Percentiles rank a stretch among this genome's conserved stretches.
These are phyloP conservation scores for Thryonomys swinderianus DNA, from an alignment of 2,113 vertebrate genomes.

Conservation along the genomic window DNA sequence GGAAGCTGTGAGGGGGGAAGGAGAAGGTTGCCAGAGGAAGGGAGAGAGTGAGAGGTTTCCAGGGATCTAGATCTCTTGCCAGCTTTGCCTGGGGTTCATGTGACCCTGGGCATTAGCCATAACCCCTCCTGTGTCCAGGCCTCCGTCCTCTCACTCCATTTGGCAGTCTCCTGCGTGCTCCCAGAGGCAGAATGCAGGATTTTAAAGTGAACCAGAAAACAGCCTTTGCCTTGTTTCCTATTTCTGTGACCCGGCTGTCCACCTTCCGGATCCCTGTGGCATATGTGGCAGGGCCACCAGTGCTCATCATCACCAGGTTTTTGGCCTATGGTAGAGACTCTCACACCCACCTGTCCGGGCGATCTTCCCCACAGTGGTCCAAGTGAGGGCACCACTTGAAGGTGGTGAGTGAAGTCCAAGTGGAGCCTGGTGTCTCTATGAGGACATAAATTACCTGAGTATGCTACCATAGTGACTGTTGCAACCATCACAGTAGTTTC, in stretches of 20 bases:
- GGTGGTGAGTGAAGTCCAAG: no score
- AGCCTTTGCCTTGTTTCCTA: background rate
- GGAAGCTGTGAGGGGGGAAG: background rate
- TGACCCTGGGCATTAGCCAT: background rate
- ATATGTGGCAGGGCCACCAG: background rate
- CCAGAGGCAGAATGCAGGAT: background rate
- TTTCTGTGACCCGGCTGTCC: background rate
- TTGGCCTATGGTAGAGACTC: accelerated
- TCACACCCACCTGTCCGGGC: background rate
- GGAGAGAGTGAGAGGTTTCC: background rate
- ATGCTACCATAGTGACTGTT: background rate
- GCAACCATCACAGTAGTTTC: background rate
- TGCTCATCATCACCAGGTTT: accelerated
- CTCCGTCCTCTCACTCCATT: background rate
- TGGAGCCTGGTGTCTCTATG: background rate
- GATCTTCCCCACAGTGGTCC: background rate
- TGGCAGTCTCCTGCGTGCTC: accelerated
- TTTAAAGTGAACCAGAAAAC: background rate
- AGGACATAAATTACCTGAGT: background rate
- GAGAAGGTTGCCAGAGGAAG: background rate
- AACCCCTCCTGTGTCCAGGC: background rate
- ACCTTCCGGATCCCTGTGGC: background rate
- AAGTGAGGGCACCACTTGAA: no score
- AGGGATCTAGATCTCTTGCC: background rate
- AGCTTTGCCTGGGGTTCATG: background rate